phyloP scores from a whole-genome alignment of 2,797 vertebrate species.

The Apogon hyalosoma region DNA sequence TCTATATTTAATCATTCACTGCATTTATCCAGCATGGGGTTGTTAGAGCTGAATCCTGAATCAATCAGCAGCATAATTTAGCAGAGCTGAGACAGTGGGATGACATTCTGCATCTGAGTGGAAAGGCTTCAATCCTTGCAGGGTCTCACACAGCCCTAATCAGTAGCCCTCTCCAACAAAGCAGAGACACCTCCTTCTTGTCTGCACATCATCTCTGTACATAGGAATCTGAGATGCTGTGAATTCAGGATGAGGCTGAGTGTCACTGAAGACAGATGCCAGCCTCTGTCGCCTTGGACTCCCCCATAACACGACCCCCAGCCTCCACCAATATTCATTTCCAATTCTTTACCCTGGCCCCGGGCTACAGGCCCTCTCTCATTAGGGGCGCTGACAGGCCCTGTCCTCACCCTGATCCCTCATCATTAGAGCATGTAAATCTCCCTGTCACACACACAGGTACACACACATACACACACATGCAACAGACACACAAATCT shows the following conservation, averaged over 20 bases:
- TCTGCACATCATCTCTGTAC: slow-evolving; percentile 60
- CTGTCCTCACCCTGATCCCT: slow-evolving; percentile 82
- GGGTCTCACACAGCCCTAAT: slow-evolving; percentile 43
- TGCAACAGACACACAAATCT: slow-evolving; percentile 44
- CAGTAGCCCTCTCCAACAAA: slow-evolving; percentile 42
- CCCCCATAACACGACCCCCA: slow-evolving; percentile 38
- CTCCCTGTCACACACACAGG: slow-evolving; percentile 77
- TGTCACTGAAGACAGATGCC: slow-evolving; percentile 79
- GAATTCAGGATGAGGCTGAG: slow-evolving; percentile 62
- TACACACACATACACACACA: slow-evolving; percentile 49
- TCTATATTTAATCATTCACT: slow-evolving; percentile 23
- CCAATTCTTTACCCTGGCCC: slow-evolving; percentile 69
- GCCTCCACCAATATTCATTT: slow-evolving; percentile 51
- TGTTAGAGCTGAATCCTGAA: slow-evolving; percentile 57
- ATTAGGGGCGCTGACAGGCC: slow-evolving; percentile 84
- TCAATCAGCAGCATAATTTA: slow-evolving; percentile 66
- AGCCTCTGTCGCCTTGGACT: slow-evolving; percentile 63
- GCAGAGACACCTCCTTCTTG: slow-evolving; percentile 36
- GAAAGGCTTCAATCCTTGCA: slow-evolving; percentile 43
- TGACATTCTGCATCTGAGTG: slow-evolving; percentile 57
- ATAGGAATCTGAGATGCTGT: slow-evolving; percentile 63
- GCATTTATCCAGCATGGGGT: slow-evolving; percentile 54
- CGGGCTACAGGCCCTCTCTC: slow-evolving; percentile 74
- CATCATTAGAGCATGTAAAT: slow-evolving; percentile 89
- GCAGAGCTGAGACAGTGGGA: slow-evolving; percentile 51